Base-by-base conservation (phyloP, 1,140 invertebrate species). In the Solen grandis region DNA sequence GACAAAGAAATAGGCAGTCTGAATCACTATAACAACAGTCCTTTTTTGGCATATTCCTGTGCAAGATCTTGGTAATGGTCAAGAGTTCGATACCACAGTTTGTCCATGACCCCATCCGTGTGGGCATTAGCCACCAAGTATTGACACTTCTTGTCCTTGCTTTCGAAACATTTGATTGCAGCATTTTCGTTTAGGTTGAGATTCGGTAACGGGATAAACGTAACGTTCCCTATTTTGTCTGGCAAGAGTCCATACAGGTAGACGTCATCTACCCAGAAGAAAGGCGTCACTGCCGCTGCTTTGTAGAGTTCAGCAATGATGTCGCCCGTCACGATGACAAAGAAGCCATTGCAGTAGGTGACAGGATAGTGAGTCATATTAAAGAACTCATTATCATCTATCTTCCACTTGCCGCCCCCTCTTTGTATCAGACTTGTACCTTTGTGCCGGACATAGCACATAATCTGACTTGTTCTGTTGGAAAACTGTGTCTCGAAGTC, bases 191-290 rank as follows among this genome's bases (percentile, higher is more conserved):
- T 60, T n/a, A 80, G 60, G 60, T 72, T 72, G 8, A 55, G 38
- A 54, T 72, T 59, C 55, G 36, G n/a, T 25, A 80, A 33, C 14
- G 35, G 38, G 22, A n/a, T n/a, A 57, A 80, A 69, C 5, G 16
- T 83, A 4, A 85, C 82, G 16, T 59, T 46, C 1, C 81, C 83
- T 8, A 87, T 81, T 31, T 82, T 84, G 8, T 72, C 55, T 10
- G 87, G 84, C 38, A 92, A 70, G 50, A 92, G 41, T 10, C 92
- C 92, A 36, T 89, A 92, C n/a, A 92, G 79, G 75, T 92, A 93
- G 2, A 92, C 90, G 79, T 93, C 92, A 63, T 93, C 92, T 36
- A 92, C 85, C 90, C 91, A 92, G 78, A 92, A 90, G 60, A 89
- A 91, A 0, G 89, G 90, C 10, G 85, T 87, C 1, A 81, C 46